Evolutionary conservation across 92 coral and sea anemone species (phyloP).

Genomic region (Bergia puertoricense): DNA sequence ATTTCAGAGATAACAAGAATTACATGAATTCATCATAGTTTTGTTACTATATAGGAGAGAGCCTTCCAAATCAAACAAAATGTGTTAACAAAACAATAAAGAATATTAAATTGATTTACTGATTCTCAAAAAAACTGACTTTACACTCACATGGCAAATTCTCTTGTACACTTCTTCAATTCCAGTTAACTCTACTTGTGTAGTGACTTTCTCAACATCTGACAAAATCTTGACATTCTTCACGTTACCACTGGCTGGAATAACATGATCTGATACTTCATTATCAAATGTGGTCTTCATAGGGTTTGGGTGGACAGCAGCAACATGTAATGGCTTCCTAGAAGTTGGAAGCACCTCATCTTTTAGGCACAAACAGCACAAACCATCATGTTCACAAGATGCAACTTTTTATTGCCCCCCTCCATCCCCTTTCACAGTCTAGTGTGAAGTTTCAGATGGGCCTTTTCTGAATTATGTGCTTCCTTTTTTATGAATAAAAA

Average conservation of each 20-base stretch:
- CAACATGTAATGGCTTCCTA: conserved; percentile 39
- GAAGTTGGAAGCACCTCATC: neutral
- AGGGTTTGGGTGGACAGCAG: conserved; percentile 20
- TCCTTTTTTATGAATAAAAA: too few species aligned
- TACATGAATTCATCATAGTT: too few species aligned
- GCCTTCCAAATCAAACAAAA: neutral
- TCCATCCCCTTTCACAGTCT: too few species aligned
- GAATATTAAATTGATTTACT: neutral
- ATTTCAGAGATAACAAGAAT: too few species aligned
- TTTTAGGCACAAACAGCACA: neutral
- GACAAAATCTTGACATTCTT: conserved; percentile 59
- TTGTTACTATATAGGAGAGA: neutral
- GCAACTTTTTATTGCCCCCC: neutral
- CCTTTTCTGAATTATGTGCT: too few species aligned
- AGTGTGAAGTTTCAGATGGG: too few species aligned
- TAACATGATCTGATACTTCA: conserved; percentile 31
- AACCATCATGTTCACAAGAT: neutral
- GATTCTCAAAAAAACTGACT: neutral
- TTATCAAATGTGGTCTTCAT: neutral
- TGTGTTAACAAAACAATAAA: neutral
- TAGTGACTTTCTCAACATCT: conserved; percentile 77
- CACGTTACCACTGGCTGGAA: conserved; percentile 2
- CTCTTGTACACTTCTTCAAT: conserved; percentile 86
- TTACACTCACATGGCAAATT: conserved; percentile 78
- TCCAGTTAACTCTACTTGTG: conserved; percentile 79